Percentiles rank a stretch among this genome's conserved stretches.
Conservation (phyloP, 1,140 invertebrate genomes). For the Brachionus manjavacas region DNA sequence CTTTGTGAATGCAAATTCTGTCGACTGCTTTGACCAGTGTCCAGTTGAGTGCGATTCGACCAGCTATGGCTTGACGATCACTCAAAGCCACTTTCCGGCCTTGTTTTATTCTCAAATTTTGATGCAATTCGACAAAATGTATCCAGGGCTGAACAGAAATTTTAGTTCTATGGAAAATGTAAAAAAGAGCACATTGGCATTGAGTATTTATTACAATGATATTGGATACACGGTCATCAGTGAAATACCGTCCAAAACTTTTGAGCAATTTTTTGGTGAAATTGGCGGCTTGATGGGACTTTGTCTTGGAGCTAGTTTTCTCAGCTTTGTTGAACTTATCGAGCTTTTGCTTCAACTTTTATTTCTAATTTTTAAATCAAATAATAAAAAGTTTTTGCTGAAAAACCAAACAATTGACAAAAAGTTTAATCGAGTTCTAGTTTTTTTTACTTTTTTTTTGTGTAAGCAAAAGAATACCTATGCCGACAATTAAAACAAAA, state of each 20-base stretch:
- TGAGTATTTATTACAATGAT: background rate
- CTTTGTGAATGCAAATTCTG: background rate
- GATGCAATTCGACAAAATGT: background rate
- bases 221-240: background rate
- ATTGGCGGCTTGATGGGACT: conserved; percentile 13
- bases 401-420: background rate
- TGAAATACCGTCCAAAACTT: background rate
- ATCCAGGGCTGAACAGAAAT: background rate
- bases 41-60: background rate
- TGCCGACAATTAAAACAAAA: background rate
- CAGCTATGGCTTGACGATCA: background rate
- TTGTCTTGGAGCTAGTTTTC: background rate
- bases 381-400: background rate
- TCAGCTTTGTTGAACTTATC: background rate
- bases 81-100: background rate
- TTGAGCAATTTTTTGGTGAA: background rate
- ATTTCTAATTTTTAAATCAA: background rate
- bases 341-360: background rate
- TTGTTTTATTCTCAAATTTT: background rate
- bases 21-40: background rate
- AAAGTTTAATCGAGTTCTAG: background rate
- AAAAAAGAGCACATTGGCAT: background rate
- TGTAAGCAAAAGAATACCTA: background rate
- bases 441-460: background rate
- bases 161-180: background rate